Conservation (phyloP, 1,140 invertebrate species). For the Paraescarpia echinospica region DNA sequence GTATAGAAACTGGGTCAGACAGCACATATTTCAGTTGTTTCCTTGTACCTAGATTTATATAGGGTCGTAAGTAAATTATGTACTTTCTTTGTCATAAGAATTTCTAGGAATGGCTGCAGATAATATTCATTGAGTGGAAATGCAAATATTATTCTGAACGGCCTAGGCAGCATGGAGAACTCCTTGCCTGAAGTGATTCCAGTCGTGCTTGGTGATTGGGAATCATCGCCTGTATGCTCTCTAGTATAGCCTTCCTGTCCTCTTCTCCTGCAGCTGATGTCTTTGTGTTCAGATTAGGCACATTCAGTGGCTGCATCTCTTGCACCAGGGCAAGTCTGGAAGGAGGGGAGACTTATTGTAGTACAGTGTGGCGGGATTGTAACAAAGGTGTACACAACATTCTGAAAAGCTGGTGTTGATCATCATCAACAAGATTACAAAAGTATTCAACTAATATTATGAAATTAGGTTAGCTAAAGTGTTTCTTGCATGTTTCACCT, state of each 20-base stretch:
- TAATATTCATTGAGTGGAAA: too few species aligned
- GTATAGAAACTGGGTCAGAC: too few species aligned
- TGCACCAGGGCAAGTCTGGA: slow-evolving; percentile 81
- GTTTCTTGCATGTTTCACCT: too few species aligned
- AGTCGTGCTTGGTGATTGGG: slow-evolving; percentile 51
- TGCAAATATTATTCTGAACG: too few species aligned
- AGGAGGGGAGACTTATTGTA: neutral
- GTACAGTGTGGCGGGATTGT: neutral
- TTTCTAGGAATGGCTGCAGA: too few species aligned
- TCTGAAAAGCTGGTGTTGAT: neutral
- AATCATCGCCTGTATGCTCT: slow-evolving; percentile 47
- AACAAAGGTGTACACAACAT: neutral
- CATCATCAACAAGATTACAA: neutral
- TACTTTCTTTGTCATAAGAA: too few species aligned
- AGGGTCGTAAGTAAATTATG: too few species aligned
- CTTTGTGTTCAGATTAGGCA: slow-evolving; percentile 31
- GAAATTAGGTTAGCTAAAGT: too few species aligned
- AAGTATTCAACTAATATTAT: neutral
- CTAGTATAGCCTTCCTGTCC: slow-evolving; percentile 39
- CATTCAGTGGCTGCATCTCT: slow-evolving; percentile 68
- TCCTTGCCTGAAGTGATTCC: slow-evolving; percentile 44
- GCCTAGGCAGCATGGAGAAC: neutral
- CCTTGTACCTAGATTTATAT: too few species aligned
- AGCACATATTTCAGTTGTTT: too few species aligned
- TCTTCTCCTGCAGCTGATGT: slow-evolving; percentile 37